Base-by-base conservation (phyloP, 2,888 invertebrate genomes). In the Pristionchus exspectatus region DNA sequence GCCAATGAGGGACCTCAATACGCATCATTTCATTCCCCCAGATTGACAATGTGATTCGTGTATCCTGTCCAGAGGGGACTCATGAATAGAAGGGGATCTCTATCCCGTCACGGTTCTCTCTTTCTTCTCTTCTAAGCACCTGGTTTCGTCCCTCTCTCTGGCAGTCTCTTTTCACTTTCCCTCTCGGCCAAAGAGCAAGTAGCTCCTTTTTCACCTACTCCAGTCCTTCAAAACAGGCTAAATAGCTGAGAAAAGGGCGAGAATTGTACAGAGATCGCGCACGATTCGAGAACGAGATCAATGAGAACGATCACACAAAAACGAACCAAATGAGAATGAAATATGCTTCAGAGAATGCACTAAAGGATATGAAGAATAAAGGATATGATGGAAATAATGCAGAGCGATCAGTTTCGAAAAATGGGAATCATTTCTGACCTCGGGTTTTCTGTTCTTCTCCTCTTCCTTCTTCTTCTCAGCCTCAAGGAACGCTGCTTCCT, bases 21-120 rank as follows among this genome's bases (percentile, higher is more conserved):
- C 50, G 81, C 50, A 14, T 54, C 74, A 74, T 74, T 74, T 30
- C 74, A 7, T 4, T 18, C 38, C n/a, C 50, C 63, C 81, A 81
- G 81, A 81, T 81, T 81, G 81, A 81, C 50, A 50, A 81, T 81
- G 81, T 81, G 81, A 81, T 81, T 77, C 38, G 50, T 69, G 27
- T 21, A 54, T 81, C 81, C 81, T 81, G 81, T 81, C 81, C 81
- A 44, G 44, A 77, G 44, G n/a, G 44, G 74, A 50, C 69, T 33
- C 33, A 81, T 74, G 74, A 74, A 74, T 74, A 21, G 72, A 21
- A 74, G 74, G 74, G 74, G 18, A 38, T 81, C 81, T 50, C 81
- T 50, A 18, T 81, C 81, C 38, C 50, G 74, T 81, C 81, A 54
- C 50, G n/a, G 44, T 44, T 72, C 18, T 44, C 50, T 18, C 33